Conservation (phyloP, 1,140 invertebrate species). For the Augochlora pura region DNA sequence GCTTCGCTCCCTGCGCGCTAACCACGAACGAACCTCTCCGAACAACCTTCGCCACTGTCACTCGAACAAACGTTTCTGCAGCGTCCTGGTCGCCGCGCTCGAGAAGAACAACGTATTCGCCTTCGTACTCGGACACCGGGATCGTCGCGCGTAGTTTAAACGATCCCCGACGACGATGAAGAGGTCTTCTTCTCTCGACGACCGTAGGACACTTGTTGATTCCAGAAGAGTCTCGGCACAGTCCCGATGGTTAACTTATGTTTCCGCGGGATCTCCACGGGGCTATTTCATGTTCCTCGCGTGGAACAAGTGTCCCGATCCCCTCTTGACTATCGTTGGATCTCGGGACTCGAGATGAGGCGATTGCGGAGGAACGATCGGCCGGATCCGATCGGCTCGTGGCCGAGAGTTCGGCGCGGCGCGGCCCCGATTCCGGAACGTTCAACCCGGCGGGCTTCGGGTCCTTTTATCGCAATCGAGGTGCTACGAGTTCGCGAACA, state of each 20-base stretch:
- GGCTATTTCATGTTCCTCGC: not conserved
- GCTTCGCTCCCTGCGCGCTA: no score
- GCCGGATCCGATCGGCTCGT: not conserved
- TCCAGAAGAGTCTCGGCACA: not conserved
- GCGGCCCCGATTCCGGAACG: not conserved
- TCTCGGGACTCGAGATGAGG: constrained; percentile 3
- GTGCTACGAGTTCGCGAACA: no score
- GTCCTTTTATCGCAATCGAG: not conserved
- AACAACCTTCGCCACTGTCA: not conserved
- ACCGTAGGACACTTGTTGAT: not conserved
- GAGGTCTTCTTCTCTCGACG: no score
- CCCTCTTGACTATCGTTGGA: not conserved
- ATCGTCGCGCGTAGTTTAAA: no score
- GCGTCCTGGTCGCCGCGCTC: no score
- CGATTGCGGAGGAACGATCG: not conserved
- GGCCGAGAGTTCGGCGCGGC: not conserved
- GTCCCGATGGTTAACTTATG: not conserved
- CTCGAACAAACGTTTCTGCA: no score
- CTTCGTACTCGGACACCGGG: no score
- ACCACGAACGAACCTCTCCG: no score
- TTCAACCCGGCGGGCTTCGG: not conserved
- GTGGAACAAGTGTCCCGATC: constrained; percentile 8
- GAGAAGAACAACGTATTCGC: no score
- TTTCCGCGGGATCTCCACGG: not conserved
- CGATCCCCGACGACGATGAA: no score